A percentile compares a stretch with the other conserved stretches of the same genome.
phyloP scores from a whole-genome alignment of 2,888 invertebrate genomes.

The Tenthredo mesomela region DNA sequence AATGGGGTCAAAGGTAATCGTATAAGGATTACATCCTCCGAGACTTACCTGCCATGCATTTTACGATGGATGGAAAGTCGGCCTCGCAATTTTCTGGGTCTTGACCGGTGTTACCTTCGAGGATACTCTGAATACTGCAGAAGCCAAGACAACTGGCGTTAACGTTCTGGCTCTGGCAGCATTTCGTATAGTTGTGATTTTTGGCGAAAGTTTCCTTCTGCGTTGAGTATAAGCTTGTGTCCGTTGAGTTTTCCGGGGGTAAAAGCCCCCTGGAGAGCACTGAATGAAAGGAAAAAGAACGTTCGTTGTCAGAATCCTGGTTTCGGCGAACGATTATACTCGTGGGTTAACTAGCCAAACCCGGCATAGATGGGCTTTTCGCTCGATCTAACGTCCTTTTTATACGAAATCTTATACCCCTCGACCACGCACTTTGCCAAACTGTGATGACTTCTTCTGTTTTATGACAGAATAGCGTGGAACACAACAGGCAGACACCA shows the following conservation, averaged over 20 bases:
- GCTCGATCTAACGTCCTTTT: constrained; percentile 21
- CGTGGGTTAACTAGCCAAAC: constrained; percentile 29
- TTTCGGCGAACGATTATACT: constrained; percentile 15
- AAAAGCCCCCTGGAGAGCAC: constrained; percentile 83
- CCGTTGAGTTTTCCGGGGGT: constrained; percentile 81
- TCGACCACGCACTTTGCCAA: constrained; percentile 35
- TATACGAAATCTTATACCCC: constrained; percentile 31
- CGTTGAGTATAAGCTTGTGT: constrained; percentile 77
- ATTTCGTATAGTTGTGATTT: constrained; percentile 90
- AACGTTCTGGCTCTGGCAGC: constrained; percentile 87
- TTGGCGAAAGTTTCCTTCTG: constrained; percentile 76
- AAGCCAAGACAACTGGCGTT: constrained; percentile 88
- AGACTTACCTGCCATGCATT: constrained; percentile 78
- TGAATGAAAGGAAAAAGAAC: constrained; percentile 72
- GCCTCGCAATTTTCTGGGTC: constrained; percentile 90
- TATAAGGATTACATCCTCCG: not conserved
- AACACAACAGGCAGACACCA: constrained; percentile 20
- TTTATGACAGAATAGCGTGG: constrained; percentile 24
- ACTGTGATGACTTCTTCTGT: constrained; percentile 40
- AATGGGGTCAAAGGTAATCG: not conserved
- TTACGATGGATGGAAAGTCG: constrained; percentile 89
- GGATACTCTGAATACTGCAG: constrained; percentile 89
- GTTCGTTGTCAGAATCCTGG: constrained; percentile 41
- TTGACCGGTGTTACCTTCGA: constrained; percentile 88
- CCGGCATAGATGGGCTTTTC: not conserved